These are phyloP conservation scores for Paragorgia papillata DNA, from an alignment of 92 coral and sea anemone species.

Conservation along the genomic window DNA sequence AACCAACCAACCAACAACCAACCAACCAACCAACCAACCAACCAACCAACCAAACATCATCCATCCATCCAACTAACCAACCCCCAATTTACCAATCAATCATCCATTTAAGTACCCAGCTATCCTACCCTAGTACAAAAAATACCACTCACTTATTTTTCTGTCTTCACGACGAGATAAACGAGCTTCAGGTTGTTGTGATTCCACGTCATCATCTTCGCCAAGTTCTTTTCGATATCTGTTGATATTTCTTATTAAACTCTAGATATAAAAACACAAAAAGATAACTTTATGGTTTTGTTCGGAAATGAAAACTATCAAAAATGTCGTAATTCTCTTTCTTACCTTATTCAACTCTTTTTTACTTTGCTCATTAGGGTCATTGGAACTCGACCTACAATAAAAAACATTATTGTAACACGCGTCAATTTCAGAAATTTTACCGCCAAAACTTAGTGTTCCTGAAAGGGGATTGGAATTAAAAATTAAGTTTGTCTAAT, in stretches of 20 bases:
- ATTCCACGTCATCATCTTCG: constrained; percentile 1
- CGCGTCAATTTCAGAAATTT: too few species aligned
- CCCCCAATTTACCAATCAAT: constrained; percentile 41
- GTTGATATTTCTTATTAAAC: constrained; percentile 61
- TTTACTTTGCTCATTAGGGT: background rate
- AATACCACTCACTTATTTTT: too few species aligned
- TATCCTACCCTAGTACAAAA: too few species aligned
- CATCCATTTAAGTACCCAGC: too few species aligned
- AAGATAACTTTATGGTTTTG: background rate
- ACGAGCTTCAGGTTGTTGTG: constrained; percentile 13
- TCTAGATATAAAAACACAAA: background rate
- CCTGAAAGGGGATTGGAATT: too few species aligned
- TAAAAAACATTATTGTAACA: too few species aligned
- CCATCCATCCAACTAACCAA: constrained; percentile 65
- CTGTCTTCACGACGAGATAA: background rate
- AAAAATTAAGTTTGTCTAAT: too few species aligned
- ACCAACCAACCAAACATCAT: too few species aligned
- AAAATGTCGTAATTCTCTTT: too few species aligned
- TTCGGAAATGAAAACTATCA: too few species aligned
- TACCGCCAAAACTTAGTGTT: too few species aligned
- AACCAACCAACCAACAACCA: constrained; percentile 52
- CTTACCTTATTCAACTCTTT: constrained; percentile 15
- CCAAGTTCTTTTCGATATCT: constrained; percentile 66
- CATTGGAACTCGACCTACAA: background rate
- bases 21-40: too few species aligned